Conservation (phyloP, 2,797 vertebrate species). For the Mus spretus region DNA sequence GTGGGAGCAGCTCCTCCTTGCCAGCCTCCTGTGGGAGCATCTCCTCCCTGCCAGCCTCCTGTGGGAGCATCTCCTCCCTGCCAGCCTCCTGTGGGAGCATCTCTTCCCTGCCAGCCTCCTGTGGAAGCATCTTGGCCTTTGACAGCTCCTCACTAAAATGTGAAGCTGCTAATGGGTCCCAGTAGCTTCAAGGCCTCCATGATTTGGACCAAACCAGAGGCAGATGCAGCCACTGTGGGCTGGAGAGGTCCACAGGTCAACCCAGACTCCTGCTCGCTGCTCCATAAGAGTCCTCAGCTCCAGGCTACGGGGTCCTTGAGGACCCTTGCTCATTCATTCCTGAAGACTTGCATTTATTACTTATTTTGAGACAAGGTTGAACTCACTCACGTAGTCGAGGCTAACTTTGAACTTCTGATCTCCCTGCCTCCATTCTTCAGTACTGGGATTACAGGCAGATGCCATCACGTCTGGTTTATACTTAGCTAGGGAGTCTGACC, state of each 20-base stretch:
- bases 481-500: neutral
- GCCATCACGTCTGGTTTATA: neutral
- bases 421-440: neutral
- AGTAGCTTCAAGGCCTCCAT: conserved; percentile 91
- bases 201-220: conserved; percentile 92
- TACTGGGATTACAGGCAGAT: neutral
- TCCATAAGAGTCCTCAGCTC: neutral
- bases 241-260: neutral
- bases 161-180: conserved; percentile 91
- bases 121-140: neutral
- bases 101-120: too few relatives aligned
- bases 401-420: neutral
- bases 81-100: neutral
- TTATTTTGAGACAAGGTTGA: neutral
- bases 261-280: neutral
- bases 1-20: too few relatives aligned
- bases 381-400: neutral
- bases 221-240: conserved; percentile 87
- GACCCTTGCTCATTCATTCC: neutral
- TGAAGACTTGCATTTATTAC: neutral
- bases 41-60: too few relatives aligned
- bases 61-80: too few relatives aligned
- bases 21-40: too few relatives aligned
- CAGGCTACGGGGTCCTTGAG: neutral
- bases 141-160: conserved; percentile 78